phyloP scores from a whole-genome alignment of 2,888 invertebrate genomes.

The Philereme transversata region DNA sequence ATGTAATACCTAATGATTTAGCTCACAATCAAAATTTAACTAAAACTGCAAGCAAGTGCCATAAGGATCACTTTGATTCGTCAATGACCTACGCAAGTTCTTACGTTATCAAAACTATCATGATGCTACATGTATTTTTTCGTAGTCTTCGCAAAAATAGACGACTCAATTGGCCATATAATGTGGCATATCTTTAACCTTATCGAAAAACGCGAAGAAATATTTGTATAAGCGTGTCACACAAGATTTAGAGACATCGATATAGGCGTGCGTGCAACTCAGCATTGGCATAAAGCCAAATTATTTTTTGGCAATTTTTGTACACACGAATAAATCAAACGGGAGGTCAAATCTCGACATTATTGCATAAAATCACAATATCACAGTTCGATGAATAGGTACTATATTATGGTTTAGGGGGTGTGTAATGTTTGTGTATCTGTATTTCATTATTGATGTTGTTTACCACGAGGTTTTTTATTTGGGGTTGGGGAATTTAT shows the following conservation, averaged over 20 bases:
- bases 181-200: slow-evolving; percentile 38
- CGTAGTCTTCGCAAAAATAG: not conserved
- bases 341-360: slow-evolving; percentile 51
- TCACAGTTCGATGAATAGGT: slow-evolving; percentile 25
- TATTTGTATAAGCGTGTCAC: slow-evolving; percentile 45
- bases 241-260: slow-evolving; percentile 38
- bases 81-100: no score
- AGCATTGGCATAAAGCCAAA: slow-evolving; percentile 55
- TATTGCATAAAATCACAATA: slow-evolving; percentile 51
- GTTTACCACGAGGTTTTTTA: slow-evolving; percentile 23
- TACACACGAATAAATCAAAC: slow-evolving; percentile 59
- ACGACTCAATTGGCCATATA: slow-evolving; percentile 31
- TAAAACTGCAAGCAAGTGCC: no score
- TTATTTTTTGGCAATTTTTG: slow-evolving; percentile 71
- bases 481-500: slow-evolving; percentile 15
- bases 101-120: no score
- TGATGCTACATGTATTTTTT: not conserved
- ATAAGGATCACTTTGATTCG: no score
- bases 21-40: no score
- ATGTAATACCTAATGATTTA: no score
- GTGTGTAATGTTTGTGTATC: slow-evolving; percentile 8
- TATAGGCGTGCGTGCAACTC: slow-evolving; percentile 36
- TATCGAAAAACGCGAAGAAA: slow-evolving; percentile 48
- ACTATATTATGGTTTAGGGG: slow-evolving; percentile 27
- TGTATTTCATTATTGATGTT: slow-evolving; percentile 9